These are phyloP conservation scores for Benthosema pterotum DNA, from an alignment of 2,797 vertebrate species.

Conservation along the genomic window DNA sequence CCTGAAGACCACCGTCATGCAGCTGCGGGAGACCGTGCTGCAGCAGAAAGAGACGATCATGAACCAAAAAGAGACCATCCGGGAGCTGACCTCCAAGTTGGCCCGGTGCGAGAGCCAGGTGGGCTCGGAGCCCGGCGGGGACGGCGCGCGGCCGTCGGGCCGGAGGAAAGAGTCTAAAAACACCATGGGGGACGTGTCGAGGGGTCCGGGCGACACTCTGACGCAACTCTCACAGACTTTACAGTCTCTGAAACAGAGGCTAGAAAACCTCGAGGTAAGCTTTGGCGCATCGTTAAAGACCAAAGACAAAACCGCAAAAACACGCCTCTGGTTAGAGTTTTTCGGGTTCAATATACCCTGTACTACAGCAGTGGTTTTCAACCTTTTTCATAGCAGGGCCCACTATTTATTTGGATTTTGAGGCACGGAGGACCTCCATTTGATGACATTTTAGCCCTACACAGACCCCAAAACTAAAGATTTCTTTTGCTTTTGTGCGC, in stretches of 20 bases:
- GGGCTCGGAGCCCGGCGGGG: slow-evolving; percentile 79
- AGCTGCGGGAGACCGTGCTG: slow-evolving; percentile 93
- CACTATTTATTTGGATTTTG: too few species aligned
- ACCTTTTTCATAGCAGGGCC: too few species aligned
- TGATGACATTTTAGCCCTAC: too few species aligned
- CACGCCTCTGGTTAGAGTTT: too few species aligned
- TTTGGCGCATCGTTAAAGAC: neutral
- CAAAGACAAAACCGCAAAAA: too few species aligned
- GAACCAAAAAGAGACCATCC: slow-evolving; percentile 95
- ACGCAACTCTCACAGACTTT: slow-evolving; percentile 94
- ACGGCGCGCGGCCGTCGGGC: slow-evolving; percentile 77
- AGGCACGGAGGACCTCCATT: too few species aligned
- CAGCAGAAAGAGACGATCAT: slow-evolving; percentile 97
- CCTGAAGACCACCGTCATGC: slow-evolving; percentile 89
- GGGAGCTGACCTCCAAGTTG: slow-evolving; percentile 94
- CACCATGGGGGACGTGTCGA: slow-evolving; percentile 95
- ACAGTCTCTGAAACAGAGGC: slow-evolving; percentile 91
- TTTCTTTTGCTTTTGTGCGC: too few species aligned
- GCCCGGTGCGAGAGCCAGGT: slow-evolving; percentile 94
- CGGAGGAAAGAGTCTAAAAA: slow-evolving; percentile 88
- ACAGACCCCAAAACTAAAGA: too few species aligned
- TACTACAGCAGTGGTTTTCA: too few species aligned
- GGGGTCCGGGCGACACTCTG: slow-evolving; percentile 91
- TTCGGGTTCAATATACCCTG: too few species aligned
- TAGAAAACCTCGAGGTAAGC: slow-evolving; percentile 95